These are phyloP conservation scores for Plestiodon gilberti DNA, from an alignment of 2,113 vertebrate species.

Conservation along the genomic window DNA sequence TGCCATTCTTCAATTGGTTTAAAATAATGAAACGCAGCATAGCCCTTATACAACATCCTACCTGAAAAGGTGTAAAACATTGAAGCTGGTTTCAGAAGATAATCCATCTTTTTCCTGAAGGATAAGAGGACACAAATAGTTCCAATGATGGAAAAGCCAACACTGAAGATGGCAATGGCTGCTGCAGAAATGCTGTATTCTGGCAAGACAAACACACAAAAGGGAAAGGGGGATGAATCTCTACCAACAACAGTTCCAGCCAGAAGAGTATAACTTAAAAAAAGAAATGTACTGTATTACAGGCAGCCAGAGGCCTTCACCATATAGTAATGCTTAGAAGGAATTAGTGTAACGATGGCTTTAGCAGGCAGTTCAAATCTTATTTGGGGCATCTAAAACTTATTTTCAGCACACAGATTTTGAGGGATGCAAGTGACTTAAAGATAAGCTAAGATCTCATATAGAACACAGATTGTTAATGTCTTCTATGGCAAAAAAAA, in stretches of 20 bases:
- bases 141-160: conserved; percentile 88
- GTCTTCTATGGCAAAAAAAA: too few relatives aligned
- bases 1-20: rapidly evolving
- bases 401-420: too few relatives aligned
- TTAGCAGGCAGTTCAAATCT: background rate
- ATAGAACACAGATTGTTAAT: background rate
- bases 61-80: conserved; percentile 96
- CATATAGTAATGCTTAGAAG: too few relatives aligned
- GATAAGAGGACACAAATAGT: conserved; percentile 84
- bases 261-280: background rate
- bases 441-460: background rate
- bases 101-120: conserved; percentile 86
- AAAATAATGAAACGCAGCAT: rapidly evolving
- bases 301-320: background rate
- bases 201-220: conserved; percentile 58
- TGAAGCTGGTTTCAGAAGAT: conserved; percentile 91
- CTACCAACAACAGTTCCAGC: rapidly evolving
- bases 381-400: background rate
- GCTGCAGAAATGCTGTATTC: conserved; percentile 98
- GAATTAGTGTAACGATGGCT: background rate
- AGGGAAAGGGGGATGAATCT: background rate
- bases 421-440: background rate
- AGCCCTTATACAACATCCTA: conserved; percentile 42
- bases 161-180: conserved; percentile 93
- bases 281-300: background rate